phyloP scores from a whole-genome alignment of 2,888 invertebrate genomes.

The Ditula angustiorana region DNA sequence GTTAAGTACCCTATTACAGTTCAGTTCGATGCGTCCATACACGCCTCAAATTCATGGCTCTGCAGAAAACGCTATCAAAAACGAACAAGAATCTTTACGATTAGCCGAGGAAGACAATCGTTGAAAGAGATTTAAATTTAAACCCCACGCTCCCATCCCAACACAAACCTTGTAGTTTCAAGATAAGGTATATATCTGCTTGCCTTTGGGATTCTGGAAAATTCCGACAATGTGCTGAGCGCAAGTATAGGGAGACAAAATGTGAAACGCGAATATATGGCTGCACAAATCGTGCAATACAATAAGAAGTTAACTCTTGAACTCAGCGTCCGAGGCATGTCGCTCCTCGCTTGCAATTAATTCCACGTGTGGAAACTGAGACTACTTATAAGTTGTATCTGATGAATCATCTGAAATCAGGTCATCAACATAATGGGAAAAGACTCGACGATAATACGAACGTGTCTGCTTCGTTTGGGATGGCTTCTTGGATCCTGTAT shows the following conservation, averaged over 20 bases:
- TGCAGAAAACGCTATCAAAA: constrained; percentile 39
- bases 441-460: not conserved
- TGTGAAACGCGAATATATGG: constrained; percentile 12
- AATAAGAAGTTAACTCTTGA: constrained; percentile 5
- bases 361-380: not conserved
- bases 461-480: not conserved
- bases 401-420: not conserved
- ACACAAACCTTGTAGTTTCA: constrained; percentile 44
- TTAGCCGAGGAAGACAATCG: constrained; percentile 63
- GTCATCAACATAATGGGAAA: not conserved
- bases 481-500: too few relatives aligned
- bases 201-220: not conserved
- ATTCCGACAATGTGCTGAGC: not conserved
- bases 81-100: constrained; percentile 67
- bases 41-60: constrained; percentile 2
- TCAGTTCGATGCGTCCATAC: constrained; percentile 4
- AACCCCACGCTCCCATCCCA: constrained; percentile 38
- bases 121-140: constrained; percentile 66
- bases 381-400: not conserved
- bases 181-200: constrained; percentile 38
- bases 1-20: constrained; percentile 7
- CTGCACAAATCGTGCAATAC: not conserved
- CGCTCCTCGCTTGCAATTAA: constrained; percentile 9
- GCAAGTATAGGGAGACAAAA: constrained; percentile 8
- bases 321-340: not conserved